Base-by-base conservation (phyloP, 2,888 invertebrate genomes). In the Watsonalla cultraria region DNA sequence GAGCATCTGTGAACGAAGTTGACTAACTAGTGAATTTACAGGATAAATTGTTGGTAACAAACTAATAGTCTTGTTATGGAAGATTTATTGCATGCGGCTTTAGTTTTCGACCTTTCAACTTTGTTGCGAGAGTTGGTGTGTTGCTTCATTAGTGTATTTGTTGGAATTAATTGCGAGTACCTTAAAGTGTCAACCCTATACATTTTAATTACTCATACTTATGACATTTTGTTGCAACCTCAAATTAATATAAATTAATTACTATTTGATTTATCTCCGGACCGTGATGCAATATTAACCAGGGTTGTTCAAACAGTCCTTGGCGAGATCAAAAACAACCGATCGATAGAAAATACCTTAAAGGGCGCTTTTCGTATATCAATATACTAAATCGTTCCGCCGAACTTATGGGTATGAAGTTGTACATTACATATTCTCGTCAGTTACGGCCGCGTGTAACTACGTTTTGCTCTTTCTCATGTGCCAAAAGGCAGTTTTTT, bases 401-500 rank as follows among this genome's bases (percentile, higher is more conserved):
- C 14, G 14, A 39, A 49, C 37, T 39, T 49, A 49, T 49, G 49
- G 37, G 14, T 37, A 49, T 49, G 15, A 49, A 62, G 59, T 61
- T 62, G 59, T 59, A 63, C 60, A 62, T 68, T 72, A 68, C 64
- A 73, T 70, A 73, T 74, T 76, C 74, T 66, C 66, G 65, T 70
- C 70, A 66, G 64, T 65, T 65, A 64, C 65, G 67, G 66, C 70
- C 68, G 57, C 60, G 63, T 57, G 59, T 66, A 66, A 68, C 64
- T 65, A 70, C 72, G 68, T 76, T 72, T 72, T 72, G 70, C 72
- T 70, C 67, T 72, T 71, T 71, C 69, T 76, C 66, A 62, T 70
- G 66, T 66, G 78, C 66, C 73, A 73, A 74, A 77, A 77, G 79
- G 76, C 74, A 74, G 76, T 82, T 80, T 48, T 49, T 85, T 86